Conservation (phyloP, 92 coral and sea anemone species). For the Chrysogorgia sp. region DNA sequence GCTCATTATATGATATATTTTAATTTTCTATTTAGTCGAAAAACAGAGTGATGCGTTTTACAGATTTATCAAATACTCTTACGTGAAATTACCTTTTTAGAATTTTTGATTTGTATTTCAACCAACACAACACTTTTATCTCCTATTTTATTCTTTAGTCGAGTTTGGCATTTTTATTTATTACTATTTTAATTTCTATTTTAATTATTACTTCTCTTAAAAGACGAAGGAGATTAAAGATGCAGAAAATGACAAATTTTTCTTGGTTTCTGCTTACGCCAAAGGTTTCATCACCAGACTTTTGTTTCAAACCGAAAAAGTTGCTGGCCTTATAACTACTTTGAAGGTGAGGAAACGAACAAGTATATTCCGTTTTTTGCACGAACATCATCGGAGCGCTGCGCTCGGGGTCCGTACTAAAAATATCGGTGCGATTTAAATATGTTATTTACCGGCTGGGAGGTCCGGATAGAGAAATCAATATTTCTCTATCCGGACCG, state of each 20-base stretch:
- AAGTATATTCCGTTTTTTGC: not conserved
- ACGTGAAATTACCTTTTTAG: too few relatives aligned
- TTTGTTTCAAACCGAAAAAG: constrained; percentile 80
- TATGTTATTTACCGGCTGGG: too few relatives aligned
- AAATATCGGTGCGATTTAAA: too few relatives aligned
- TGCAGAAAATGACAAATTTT: constrained; percentile 63
- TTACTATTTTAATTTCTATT: not conserved
- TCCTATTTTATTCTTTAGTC: not conserved
- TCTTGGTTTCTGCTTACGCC: constrained; percentile 78
- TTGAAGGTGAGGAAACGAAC: constrained; percentile 67
- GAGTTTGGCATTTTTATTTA: not conserved
- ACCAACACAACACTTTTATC: too few relatives aligned
- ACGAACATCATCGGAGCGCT: not conserved
- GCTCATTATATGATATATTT: too few relatives aligned
- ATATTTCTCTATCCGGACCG: too few relatives aligned
- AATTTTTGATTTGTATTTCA: too few relatives aligned
- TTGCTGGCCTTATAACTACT: constrained; percentile 71
- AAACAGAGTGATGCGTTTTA: too few relatives aligned
- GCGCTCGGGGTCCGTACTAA: not conserved
- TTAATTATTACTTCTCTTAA: not conserved
- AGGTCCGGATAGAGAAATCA: too few relatives aligned
- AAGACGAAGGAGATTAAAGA: not conserved
- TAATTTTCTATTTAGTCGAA: too few relatives aligned
- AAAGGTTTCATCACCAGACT: constrained; percentile 86
- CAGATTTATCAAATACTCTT: too few relatives aligned